phyloP scores from a whole-genome alignment of 2,888 invertebrate genomes.

The Acanthosepion pharaonis region DNA sequence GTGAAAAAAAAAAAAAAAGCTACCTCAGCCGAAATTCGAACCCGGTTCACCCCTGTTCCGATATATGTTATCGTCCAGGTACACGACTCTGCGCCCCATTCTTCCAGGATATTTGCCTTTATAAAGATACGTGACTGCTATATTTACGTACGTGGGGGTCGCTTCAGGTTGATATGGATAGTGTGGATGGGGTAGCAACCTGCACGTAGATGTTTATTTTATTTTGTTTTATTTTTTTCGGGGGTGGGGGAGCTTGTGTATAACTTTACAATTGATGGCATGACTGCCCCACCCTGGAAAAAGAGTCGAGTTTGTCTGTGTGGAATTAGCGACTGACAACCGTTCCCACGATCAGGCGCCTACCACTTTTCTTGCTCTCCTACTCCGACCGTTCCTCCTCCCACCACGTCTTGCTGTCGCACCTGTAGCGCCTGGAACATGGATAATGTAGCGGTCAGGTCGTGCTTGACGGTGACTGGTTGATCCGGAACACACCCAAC shows the following conservation, averaged over 20 bases:
- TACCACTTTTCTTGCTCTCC: background rate
- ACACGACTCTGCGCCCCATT: no score
- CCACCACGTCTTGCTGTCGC: background rate
- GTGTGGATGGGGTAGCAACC: background rate
- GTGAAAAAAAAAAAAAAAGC: no score
- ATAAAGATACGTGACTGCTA: background rate
- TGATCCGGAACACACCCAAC: background rate
- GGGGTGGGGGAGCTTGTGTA: background rate
- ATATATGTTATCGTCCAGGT: no score
- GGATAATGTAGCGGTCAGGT: background rate
- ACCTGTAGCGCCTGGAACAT: background rate
- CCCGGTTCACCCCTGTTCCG: no score
- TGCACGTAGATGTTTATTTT: background rate
- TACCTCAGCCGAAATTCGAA: no score
- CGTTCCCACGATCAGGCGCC: background rate
- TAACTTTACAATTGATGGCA: slow-evolving; percentile 33
- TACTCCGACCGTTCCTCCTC: background rate
- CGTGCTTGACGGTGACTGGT: background rate
- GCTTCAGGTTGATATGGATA: no score
- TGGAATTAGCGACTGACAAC: background rate
- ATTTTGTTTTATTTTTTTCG: background rate
- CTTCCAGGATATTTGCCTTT: no score
- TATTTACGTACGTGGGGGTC: no score
- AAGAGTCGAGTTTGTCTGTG: background rate
- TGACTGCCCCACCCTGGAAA: background rate